These are phyloP conservation scores for Molossus molossus DNA, from an alignment of 2,797 vertebrate genomes.

Conservation along the genomic window DNA sequence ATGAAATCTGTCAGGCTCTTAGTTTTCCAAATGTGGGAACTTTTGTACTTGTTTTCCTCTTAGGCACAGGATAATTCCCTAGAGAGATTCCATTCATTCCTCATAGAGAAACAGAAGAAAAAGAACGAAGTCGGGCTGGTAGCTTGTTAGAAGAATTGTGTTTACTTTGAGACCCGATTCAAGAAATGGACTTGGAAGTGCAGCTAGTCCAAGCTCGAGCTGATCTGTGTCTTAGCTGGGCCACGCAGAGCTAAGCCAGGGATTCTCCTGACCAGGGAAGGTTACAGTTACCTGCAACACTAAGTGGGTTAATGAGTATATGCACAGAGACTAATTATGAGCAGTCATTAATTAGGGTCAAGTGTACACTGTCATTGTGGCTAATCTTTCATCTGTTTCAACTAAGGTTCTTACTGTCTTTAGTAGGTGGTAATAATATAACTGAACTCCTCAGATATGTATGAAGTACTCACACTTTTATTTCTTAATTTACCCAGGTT, in stretches of 20 bases:
- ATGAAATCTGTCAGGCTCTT: conserved; percentile 70
- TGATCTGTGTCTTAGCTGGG: neutral
- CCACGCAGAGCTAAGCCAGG: neutral
- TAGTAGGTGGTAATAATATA: neutral
- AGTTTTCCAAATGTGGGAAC: conserved; percentile 80
- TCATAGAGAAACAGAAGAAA: conserved; percentile 60
- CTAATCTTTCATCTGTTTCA: conserved; percentile 47
- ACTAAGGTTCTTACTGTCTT: neutral
- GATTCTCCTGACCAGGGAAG: neutral
- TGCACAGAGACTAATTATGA: neutral
- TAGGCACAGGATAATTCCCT: conserved; percentile 74
- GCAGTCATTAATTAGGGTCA: neutral
- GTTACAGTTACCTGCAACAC: neutral
- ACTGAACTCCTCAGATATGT: neutral
- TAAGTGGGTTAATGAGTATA: neutral
- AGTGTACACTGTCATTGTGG: conserved; percentile 51
- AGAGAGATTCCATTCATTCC: conserved; percentile 77
- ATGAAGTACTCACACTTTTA: neutral
- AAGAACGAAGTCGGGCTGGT: conserved; percentile 46
- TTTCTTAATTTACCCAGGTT: conserved; percentile 19
- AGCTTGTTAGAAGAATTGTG: conserved; percentile 59
- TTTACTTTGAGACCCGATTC: conserved; percentile 36
- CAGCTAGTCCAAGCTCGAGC: neutral
- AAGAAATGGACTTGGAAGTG: conserved; percentile 40
- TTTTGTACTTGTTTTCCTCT: conserved; percentile 77